Conservation (phyloP, 1,140 invertebrate species). For the Drosophila kohkoa region DNA sequence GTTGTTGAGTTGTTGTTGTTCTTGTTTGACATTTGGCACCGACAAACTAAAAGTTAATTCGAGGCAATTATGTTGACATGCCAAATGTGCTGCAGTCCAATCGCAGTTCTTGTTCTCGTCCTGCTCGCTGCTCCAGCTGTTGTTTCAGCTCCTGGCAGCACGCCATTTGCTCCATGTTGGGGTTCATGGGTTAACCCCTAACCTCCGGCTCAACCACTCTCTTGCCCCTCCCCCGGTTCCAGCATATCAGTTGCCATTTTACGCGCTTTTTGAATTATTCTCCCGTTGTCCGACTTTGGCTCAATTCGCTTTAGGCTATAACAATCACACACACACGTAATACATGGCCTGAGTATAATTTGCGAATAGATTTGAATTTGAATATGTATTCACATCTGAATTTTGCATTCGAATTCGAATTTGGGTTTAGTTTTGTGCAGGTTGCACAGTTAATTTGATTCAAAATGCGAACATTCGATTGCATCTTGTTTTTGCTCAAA, state of each 20-base stretch:
- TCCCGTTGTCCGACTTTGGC: conserved; percentile 19
- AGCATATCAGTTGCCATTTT: conserved; percentile 28
- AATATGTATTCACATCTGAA: conserved; percentile 14
- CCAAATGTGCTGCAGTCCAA: conserved; percentile 62
- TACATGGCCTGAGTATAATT: conserved; percentile 15
- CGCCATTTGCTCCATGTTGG: conserved; percentile 30
- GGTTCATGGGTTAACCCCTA: not conserved
- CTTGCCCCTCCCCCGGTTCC: no score
- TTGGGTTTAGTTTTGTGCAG: conserved; percentile 10
- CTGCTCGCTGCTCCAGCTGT: not conserved
- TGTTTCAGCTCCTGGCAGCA: conserved; percentile 38
- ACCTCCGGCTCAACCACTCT: not conserved
- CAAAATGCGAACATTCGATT: conserved; percentile 51
- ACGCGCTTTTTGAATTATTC: conserved; percentile 45
- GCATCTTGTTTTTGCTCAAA: conserved; percentile 29
- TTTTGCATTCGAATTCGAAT: not conserved
- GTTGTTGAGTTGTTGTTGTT: conserved; percentile 27
- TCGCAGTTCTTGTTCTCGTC: not conserved
- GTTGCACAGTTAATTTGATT: conserved; percentile 60
- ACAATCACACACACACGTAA: not conserved
- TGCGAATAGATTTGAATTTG: conserved; percentile 20
- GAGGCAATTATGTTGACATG: conserved; percentile 81
- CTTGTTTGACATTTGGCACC: conserved; percentile 49
- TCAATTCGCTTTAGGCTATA: conserved; percentile 35
- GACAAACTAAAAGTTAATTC: conserved; percentile 79